A percentile compares a stretch with the other conserved stretches of the same genome.
phyloP scores from a whole-genome alignment of 23 tunicate genomes.

The Clavelina lepadiformis region DNA sequence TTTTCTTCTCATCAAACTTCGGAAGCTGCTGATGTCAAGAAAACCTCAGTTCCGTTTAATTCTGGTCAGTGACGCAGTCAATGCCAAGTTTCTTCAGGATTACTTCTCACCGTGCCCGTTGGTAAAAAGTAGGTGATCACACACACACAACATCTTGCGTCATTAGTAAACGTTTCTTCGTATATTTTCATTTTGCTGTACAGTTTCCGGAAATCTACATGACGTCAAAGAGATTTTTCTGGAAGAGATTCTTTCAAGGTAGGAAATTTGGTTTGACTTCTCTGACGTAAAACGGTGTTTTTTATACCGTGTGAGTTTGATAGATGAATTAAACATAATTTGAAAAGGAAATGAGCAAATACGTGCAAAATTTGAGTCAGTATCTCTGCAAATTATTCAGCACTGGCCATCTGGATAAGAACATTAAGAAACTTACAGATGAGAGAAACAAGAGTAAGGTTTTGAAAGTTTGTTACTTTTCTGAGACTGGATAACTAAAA shows the following conservation, averaged over 20 bases:
- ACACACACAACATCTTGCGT: neutral
- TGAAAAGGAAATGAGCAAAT: too few species aligned
- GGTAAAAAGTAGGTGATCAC: constrained; percentile 46
- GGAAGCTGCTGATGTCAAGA: constrained; percentile 38
- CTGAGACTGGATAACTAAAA: too few species aligned
- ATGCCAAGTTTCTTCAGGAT: constrained; percentile 45
- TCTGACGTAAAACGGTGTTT: too few species aligned
- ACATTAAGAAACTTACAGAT: too few species aligned
- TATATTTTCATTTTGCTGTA: neutral
- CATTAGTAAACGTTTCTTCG: neutral
- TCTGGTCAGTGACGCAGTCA: constrained; percentile 60
- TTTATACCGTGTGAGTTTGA: too few species aligned
- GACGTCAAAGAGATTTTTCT: constrained; percentile 52
- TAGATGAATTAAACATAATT: too few species aligned
- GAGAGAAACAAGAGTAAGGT: too few species aligned
- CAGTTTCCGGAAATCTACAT: constrained; percentile 60
- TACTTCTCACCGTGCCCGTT: constrained; percentile 79
- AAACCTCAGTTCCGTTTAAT: constrained; percentile 55
- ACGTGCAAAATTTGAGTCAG: too few species aligned
- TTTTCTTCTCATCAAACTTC: constrained; percentile 88
- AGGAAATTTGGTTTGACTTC: too few species aligned
- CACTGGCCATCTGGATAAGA: too few species aligned
- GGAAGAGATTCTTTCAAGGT: constrained; percentile 65
- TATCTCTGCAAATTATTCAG: too few species aligned
- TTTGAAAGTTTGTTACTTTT: too few species aligned